Evolutionary conservation across 2,113 vertebrate genomes (phyloP).

Genomic region (Grammomys surdaster): DNA sequence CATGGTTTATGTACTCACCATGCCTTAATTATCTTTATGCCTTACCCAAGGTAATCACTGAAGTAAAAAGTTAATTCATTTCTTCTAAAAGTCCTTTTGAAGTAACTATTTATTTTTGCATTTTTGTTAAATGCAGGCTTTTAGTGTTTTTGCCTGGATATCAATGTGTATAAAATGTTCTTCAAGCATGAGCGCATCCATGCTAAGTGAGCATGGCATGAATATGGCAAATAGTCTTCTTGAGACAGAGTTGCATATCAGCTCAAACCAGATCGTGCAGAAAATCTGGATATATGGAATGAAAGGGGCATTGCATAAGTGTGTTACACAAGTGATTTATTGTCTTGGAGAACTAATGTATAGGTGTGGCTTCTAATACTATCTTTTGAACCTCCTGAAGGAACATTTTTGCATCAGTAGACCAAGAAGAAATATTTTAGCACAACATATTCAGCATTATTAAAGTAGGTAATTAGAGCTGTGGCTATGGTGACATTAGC

Average conservation of each 20-base stretch:
- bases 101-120: background rate
- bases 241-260: slow-evolving; percentile 36
- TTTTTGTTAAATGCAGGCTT: slow-evolving; percentile 39
- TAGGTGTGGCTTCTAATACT: slow-evolving; percentile 51
- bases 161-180: background rate
- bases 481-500: background rate
- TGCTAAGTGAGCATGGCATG: background rate
- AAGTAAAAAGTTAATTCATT: slow-evolving; percentile 49
- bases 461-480: slow-evolving; percentile 53
- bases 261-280: slow-evolving; percentile 63
- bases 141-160: background rate
- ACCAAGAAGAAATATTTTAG: slow-evolving; percentile 59
- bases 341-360: slow-evolving; percentile 60
- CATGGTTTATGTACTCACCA: background rate
- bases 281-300: slow-evolving; percentile 77
- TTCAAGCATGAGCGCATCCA: background rate
- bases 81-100: slow-evolving; percentile 53
- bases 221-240: slow-evolving; percentile 37
- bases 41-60: slow-evolving; percentile 19
- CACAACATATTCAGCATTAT: slow-evolving; percentile 48
- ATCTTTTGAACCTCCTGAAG: slow-evolving; percentile 68
- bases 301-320: slow-evolving; percentile 66
- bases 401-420: slow-evolving; percentile 58
- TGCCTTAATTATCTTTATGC: slow-evolving; percentile 57
- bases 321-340: slow-evolving; percentile 64